Conservation (phyloP, 2,113 vertebrate genomes). For the Collichthys lucidus region DNA sequence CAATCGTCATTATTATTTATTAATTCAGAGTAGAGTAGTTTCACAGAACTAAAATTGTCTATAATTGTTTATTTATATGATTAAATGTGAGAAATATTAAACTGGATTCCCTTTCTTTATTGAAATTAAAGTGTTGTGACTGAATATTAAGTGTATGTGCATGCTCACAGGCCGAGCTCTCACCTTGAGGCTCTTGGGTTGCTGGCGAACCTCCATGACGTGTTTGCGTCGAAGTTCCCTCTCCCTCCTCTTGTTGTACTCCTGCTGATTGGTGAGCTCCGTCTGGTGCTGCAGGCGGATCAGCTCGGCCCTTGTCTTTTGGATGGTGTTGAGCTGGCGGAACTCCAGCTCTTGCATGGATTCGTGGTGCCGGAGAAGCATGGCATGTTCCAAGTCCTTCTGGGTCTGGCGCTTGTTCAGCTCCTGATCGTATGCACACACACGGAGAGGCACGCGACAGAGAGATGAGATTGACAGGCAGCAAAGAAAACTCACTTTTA, state of each 20-base stretch:
- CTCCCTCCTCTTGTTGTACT: slow-evolving; percentile 98
- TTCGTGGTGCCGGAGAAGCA: slow-evolving; percentile 97
- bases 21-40: too few species aligned
- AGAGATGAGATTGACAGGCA: neutral
- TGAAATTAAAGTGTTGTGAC: neutral
- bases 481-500: neutral
- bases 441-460: slow-evolving; percentile 5
- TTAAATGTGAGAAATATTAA: too few species aligned
- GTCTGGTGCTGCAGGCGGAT: slow-evolving; percentile 98
- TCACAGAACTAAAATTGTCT: too few species aligned
- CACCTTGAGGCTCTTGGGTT: slow-evolving; percentile 99
- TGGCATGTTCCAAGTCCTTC: slow-evolving; percentile 98
- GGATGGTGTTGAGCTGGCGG: slow-evolving; percentile 95
- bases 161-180: slow-evolving; percentile 1
- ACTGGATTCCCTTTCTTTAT: too few species aligned
- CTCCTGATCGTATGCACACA: slow-evolving; percentile 83
- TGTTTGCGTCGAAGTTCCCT: slow-evolving; percentile 96
- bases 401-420: slow-evolving; percentile 98
- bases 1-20: too few species aligned
- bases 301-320: slow-evolving; percentile 95
- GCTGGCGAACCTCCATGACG: slow-evolving; percentile 98
- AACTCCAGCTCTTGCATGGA: slow-evolving; percentile 99
- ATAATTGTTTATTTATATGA: too few species aligned
- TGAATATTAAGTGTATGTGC: neutral
- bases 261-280: slow-evolving; percentile 98